Evolutionary conservation across 2,888 invertebrate species (phyloP), one percentile per base, ranked within the genome.

Genomic region (Kryphioiulus occultus): DNA sequence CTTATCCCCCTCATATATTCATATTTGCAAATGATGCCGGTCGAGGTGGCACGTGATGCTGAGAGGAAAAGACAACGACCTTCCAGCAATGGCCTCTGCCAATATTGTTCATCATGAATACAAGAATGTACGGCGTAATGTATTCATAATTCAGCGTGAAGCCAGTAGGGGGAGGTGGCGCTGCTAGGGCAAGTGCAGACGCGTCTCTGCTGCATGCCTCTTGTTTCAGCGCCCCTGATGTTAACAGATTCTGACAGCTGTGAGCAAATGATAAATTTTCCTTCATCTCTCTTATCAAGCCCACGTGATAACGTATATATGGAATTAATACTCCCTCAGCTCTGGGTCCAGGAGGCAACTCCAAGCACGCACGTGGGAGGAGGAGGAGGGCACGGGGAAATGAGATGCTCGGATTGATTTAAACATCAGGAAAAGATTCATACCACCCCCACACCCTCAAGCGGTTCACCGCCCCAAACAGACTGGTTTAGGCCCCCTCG

Each of bases 201-300:
- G 39, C 39, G 47, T 30, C 22, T 42, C 3, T 42, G 85, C 39
- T 85, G 30, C 30, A 85, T 30, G 32, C 32, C 44, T 42, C 86
- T 32, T 86, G 47, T 78, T 78, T 86, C 44, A 78, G 35, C 78
- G 78, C 85, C 35, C 82, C 47, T 82, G 86, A 88, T 88, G 88
- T 88, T 88, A 88, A 88, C 86, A 86, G 78, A 86, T 86, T 53
- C 44, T 88, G 88, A 86, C 88, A 88, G 88, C 88, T 88, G 88
- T 83, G 86, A 88, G 88, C 86, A 86, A 88, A 88, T 88, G 88
- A 88, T 88, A 88, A 88, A 88, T 88, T 86, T 86, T 86, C 86
- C 83, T 87, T 85, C 85, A 85, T 87, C 87, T 87, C 85, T 87
- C 85, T 85, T 87, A 85, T 85, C 87, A 87, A 53, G 85, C 87